A percentile compares a stretch with the other conserved stretches of the same genome.
phyloP scores from a whole-genome alignment of 2,888 invertebrate genomes.

The Drosophila histrio region DNA sequence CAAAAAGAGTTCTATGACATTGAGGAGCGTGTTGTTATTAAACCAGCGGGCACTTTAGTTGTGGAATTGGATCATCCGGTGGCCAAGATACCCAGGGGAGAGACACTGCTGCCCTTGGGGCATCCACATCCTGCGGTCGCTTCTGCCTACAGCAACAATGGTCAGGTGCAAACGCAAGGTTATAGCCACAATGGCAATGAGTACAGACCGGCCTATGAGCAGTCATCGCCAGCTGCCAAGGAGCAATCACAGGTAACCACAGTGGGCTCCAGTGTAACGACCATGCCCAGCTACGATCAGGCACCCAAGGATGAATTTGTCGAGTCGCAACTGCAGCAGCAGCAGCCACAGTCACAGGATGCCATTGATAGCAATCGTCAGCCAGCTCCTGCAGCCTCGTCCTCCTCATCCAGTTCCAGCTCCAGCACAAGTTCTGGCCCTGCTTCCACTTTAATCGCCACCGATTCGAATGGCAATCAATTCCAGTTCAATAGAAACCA shows the following conservation, averaged over 20 bases:
- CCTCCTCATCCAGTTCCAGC: slow-evolving; percentile 2
- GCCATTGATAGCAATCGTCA: slow-evolving; percentile 49
- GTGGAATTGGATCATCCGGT: slow-evolving; percentile 87
- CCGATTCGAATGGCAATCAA: slow-evolving; percentile 72
- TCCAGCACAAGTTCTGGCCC: too few relatives aligned
- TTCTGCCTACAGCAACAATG: slow-evolving; percentile 73
- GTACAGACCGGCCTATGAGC: slow-evolving; percentile 54
- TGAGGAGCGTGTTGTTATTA: slow-evolving; percentile 86
- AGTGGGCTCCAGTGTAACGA: slow-evolving; percentile 69
- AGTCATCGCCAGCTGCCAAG: slow-evolving; percentile 30
- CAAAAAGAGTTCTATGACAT: slow-evolving; percentile 88
- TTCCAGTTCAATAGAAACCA: slow-evolving; percentile 67
- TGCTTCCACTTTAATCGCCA: slow-evolving; percentile 50
- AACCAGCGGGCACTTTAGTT: slow-evolving; percentile 87
- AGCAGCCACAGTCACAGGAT: slow-evolving; percentile 47
- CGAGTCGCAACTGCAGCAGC: slow-evolving; percentile 67
- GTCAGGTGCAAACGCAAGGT: slow-evolving; percentile 56
- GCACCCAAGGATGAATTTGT: slow-evolving; percentile 65
- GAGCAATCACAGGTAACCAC: slow-evolving; percentile 60
- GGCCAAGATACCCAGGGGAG: slow-evolving; percentile 85
- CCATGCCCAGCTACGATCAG: slow-evolving; percentile 74
- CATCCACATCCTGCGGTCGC: slow-evolving; percentile 82
- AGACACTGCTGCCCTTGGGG: slow-evolving; percentile 78
- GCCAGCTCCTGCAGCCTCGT: background rate
- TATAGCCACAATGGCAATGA: slow-evolving; percentile 61